These are phyloP conservation scores for Agrilus mali DNA, from an alignment of 2,888 invertebrate species.

Conservation along the genomic window DNA sequence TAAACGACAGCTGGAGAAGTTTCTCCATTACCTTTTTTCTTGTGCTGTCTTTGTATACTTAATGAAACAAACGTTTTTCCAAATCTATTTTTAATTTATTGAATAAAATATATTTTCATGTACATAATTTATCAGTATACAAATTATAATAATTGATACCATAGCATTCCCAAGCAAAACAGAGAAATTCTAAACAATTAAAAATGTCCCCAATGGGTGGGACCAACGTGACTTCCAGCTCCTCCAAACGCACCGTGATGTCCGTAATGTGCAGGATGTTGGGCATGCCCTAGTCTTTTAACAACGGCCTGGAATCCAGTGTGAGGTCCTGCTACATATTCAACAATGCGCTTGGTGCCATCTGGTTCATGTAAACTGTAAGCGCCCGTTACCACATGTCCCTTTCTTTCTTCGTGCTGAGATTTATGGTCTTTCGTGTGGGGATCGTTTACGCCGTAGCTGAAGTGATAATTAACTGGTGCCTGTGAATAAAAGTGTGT, in stretches of 20 bases:
- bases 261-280: slow-evolving; percentile 13
- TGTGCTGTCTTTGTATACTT: too few relatives aligned
- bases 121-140: too few relatives aligned
- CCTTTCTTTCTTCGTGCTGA: slow-evolving; percentile 29
- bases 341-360: slow-evolving; percentile 29
- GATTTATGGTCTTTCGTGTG: slow-evolving; percentile 29
- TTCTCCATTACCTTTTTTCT: too few relatives aligned
- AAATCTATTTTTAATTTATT: too few relatives aligned
- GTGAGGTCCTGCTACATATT: slow-evolving; percentile 27
- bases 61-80: too few relatives aligned
- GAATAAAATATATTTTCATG: too few relatives aligned
- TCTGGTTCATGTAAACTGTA: slow-evolving; percentile 29
- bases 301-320: slow-evolving; percentile 27
- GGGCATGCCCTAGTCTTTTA: slow-evolving; percentile 23
- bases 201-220: too few relatives aligned
- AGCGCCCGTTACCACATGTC: slow-evolving; percentile 27
- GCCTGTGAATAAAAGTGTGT: slow-evolving; percentile 15
- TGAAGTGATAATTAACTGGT: slow-evolving; percentile 25
- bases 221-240: neutral
- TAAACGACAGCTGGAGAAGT: too few relatives aligned
- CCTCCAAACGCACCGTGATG: slow-evolving; percentile 10
- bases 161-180: too few relatives aligned
- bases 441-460: slow-evolving; percentile 29
- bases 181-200: too few relatives aligned
- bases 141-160: too few relatives aligned